These are phyloP conservation scores for Sardina pilchardus DNA, from an alignment of 2,113 vertebrate species.

Conservation along the genomic window DNA sequence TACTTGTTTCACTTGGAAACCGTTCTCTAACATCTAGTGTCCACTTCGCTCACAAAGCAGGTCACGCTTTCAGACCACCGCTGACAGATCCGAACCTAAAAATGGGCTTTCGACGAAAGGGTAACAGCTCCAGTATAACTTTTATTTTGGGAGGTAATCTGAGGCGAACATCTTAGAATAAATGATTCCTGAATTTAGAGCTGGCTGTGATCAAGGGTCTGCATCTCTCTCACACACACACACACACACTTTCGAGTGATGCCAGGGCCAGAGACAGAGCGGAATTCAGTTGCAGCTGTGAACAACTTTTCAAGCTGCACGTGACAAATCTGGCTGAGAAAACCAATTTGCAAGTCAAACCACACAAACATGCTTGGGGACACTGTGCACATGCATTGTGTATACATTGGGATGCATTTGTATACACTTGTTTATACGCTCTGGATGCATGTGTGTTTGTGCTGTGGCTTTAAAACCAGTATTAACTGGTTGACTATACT, in stretches of 20 bases:
- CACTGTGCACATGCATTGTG: not conserved
- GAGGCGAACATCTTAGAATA: constrained; percentile 46
- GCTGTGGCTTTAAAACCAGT: not conserved
- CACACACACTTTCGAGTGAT: not conserved
- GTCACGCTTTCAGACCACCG: not conserved
- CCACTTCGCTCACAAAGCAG: not conserved
- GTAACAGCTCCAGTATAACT: constrained; percentile 30
- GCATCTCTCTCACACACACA: not conserved
- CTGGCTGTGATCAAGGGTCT: not conserved
- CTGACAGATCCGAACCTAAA: constrained; percentile 30
- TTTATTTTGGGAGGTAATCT: constrained; percentile 54
- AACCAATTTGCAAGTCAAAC: not conserved
- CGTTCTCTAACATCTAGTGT: not conserved
- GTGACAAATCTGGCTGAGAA: not conserved
- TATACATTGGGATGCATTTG: not conserved
- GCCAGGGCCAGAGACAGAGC: not conserved
- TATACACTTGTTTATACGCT: not conserved
- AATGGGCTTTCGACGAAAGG: constrained; percentile 28
- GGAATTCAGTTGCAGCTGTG: not conserved
- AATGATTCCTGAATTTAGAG: constrained; percentile 46
- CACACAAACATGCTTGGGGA: too few species aligned
- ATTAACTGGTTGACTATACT: not conserved
- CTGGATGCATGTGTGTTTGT: not conserved
- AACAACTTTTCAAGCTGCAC: not conserved
- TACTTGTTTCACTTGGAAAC: not conserved